A percentile compares a stretch with the other conserved stretches of the same genome.
phyloP scores from a whole-genome alignment of 2,888 invertebrate genomes.

The Agonum fuliginosum region DNA sequence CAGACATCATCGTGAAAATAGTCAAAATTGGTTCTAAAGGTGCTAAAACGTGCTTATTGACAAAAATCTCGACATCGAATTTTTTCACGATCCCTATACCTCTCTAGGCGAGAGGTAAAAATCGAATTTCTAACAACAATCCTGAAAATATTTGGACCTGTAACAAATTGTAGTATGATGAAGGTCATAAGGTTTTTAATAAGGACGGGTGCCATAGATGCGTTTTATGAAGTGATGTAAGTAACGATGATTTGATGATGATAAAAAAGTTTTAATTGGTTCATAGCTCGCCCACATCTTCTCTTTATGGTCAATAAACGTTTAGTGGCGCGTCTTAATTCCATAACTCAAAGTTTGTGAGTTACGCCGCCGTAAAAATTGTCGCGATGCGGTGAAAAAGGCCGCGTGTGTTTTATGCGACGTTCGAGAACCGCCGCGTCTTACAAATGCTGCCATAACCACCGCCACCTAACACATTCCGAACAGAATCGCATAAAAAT shows the following conservation, averaged over 20 bases:
- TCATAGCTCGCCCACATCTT: neutral
- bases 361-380: conserved; percentile 38
- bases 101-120: too few species aligned
- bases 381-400: conserved; percentile 1
- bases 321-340: conserved; percentile 30
- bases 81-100: too few species aligned
- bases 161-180: too few species aligned
- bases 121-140: too few species aligned
- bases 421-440: neutral
- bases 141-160: too few species aligned
- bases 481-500: too few species aligned
- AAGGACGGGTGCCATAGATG: too few species aligned
- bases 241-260: conserved; percentile 42
- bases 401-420: conserved; percentile 15
- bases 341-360: conserved; percentile 43
- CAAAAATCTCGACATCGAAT: too few species aligned
- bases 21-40: too few species aligned
- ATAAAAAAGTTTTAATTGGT: conserved; percentile 51
- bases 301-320: conserved; percentile 48
- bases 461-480: neutral
- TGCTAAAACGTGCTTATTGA: too few species aligned
- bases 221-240: conserved; percentile 18
- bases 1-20: too few species aligned
- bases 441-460: conserved; percentile 30
- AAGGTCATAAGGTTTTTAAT: too few species aligned